Evolutionary conservation across 2,797 vertebrate species (phyloP), one percentile per base, ranked within the genome.

Genomic region (Gymnoscopelus braueri): DNA sequence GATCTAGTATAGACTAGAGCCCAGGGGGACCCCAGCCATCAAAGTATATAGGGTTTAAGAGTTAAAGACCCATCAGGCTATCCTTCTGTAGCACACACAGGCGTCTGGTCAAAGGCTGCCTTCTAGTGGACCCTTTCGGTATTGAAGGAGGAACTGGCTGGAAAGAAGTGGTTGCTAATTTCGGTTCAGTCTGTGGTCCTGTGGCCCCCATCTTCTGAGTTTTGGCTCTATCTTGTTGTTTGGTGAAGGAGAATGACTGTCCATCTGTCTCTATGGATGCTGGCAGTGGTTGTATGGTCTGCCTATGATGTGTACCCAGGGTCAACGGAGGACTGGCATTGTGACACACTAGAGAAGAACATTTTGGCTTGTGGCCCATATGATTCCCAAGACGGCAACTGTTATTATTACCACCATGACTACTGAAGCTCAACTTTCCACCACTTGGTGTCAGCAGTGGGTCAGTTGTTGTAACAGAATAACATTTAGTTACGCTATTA

Each of bases 131-230:
- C 7, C 75, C 53, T 70, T 39, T 72, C 3, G 54, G 64, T 26
- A 57, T 24, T 0, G 78, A 7, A 56, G 81, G 80, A 72, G 78
- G 75, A 2, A 71, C 64, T 13, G 74, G 67, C 3, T 79, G 78
- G 35, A 71, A 15, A 11, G 81, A 56, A 5, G 1, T 52, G 39
- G n/a, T 74, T 13, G 76, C 54, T 12, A 67, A 53, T 59, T 67
- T 52, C 3, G 32, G 15, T 3, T 70, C 63, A 6, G 60, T 60
- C 39, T 74, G 23, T 7, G 14, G 14, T 2, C 63, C 68, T 55
- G 57, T 71, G n/a, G 26, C 68, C 19, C 8, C 32, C 24, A 50
- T 50, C 7, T 23, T 23, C 29, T 66, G 69, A 72, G 51, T 65
- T 50, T 19, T 62, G 11, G 10, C 24, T n/a, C 63, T 65, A 15